Evolutionary conservation across 2,888 invertebrate genomes (phyloP), one percentile per base, ranked within the genome.

Genomic region (Eristalinus sepulchralis): DNA sequence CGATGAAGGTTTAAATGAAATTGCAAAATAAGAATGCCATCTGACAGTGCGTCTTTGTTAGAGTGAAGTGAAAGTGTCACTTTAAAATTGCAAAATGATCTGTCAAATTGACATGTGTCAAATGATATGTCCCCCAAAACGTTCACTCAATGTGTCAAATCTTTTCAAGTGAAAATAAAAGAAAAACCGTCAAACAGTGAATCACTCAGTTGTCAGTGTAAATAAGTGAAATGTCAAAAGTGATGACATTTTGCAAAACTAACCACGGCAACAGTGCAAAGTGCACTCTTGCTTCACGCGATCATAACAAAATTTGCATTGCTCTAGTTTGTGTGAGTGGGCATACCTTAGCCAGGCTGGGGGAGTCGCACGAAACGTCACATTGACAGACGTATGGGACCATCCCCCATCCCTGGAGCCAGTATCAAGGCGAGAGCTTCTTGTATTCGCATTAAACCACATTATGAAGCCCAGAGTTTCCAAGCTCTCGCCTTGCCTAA

Each of bases 401-500:
- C 22, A 13, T 64, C n/a, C 11, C 39, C 27, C 17, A 3, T n/a
- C 10, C 3, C 73, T 83, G 83, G 83, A 47, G 86, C 86, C 86
- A 47, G 83, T 71, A 83, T 83, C 83, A 86, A 86, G 83, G 86
- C 86, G 59, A 31, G 62, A 83, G 63, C 83, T 75, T 78, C 72
- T 60, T n/a, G 36, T 47, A 75, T 70, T 68, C 64, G 85, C 83
- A 75, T 77, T 47, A 72, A 59, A 63, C 55, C 53, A 27, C 33
- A 53, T 62, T 78, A 78, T 33, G 17, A 86, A 86, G 85, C 85
- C 83, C 83, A 82, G 73, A 63, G 39, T 47, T 55, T 34, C 20
- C 34, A 34, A 83, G 84, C 87, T 89, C 89, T 89, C 89, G 90
- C 90, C 85, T 89, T 90, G 88, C 88, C 91, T 90, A 89, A 77